These are phyloP conservation scores for Carapus acus DNA, from an alignment of 2,797 vertebrate genomes.

Conservation along the genomic window DNA sequence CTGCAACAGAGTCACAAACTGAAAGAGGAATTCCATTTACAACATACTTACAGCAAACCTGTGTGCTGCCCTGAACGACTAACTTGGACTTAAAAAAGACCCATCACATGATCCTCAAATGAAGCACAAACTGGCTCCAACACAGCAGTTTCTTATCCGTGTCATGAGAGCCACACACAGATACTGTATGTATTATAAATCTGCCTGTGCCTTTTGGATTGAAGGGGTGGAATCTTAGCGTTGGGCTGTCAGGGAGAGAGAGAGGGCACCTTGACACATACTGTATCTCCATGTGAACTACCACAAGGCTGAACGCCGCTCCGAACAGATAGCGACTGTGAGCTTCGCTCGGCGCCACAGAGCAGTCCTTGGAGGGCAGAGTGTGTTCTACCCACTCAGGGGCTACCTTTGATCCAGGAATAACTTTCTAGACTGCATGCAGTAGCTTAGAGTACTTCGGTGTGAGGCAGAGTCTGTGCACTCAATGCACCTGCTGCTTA, in stretches of 20 bases:
- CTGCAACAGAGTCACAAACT: constrained; percentile 44
- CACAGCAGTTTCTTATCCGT: constrained; percentile 22
- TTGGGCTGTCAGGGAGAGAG: constrained; percentile 56
- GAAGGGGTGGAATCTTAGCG: constrained; percentile 53
- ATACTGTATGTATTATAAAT: constrained; percentile 25
- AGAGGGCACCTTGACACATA: constrained; percentile 66
- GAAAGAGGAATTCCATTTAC: constrained; percentile 42
- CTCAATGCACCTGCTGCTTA: no score
- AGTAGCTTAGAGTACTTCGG: no score
- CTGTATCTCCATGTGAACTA: constrained; percentile 56
- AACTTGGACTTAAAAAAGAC: constrained; percentile 13
- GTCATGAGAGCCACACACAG: constrained; percentile 16
- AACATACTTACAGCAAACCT: constrained; percentile 43
- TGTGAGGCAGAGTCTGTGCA: no score
- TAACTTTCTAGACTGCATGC: no score
- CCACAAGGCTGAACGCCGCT: constrained; percentile 44
- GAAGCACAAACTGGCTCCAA: constrained; percentile 8
- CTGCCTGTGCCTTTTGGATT: constrained; percentile 25
- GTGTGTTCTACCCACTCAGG: constrained; percentile 23
- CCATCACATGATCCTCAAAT: constrained; percentile 39
- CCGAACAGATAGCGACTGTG: constrained; percentile 46
- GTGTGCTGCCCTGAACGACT: constrained; percentile 23
- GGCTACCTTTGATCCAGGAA: constrained; percentile 33
- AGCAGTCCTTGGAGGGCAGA: constrained; percentile 35
- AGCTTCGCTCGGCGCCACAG: constrained; percentile 41